Percentiles rank a stretch among this genome's conserved stretches.
Evolutionary conservation across 92 coral and sea anemone genomes (phyloP).

Genomic region (Meandrina meandrites): DNA sequence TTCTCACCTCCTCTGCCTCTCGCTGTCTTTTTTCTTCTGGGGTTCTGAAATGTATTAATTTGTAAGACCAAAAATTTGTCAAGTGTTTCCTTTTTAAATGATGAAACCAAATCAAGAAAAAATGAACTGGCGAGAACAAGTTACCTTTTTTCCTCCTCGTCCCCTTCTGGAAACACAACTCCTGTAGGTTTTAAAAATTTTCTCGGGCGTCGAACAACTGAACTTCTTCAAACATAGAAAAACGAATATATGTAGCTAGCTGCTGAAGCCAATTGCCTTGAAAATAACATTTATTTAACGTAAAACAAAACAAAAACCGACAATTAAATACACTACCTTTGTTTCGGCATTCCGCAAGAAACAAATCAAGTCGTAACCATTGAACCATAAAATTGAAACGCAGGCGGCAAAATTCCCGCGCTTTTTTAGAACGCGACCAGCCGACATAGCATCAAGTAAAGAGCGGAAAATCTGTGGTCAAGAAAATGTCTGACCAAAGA

Average conservation of each 20-base stretch:
- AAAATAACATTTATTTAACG: not conserved
- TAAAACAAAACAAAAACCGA: not conserved
- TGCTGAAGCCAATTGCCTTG: not conserved
- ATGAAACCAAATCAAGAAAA: not conserved
- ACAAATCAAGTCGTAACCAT: not conserved
- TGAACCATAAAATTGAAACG: not conserved
- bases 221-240: not conserved
- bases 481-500: slow-evolving; percentile 13
- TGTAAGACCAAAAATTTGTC: not conserved
- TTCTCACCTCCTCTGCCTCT: not conserved
- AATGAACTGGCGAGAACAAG: not conserved
- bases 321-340: not conserved
- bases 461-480: slow-evolving; percentile 1
- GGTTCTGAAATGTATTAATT: not conserved
- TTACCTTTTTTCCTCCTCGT: not conserved
- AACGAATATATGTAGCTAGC: not conserved
- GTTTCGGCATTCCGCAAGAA: slow-evolving; percentile 11
- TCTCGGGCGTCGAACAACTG: not conserved
- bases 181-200: not conserved
- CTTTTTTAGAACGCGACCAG: too few species aligned
- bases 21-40: not conserved
- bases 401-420: not conserved
- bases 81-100: not conserved
- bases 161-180: not conserved
- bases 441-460: not conserved